phyloP scores from a whole-genome alignment of 2,888 invertebrate genomes.

The Altica lythri region DNA sequence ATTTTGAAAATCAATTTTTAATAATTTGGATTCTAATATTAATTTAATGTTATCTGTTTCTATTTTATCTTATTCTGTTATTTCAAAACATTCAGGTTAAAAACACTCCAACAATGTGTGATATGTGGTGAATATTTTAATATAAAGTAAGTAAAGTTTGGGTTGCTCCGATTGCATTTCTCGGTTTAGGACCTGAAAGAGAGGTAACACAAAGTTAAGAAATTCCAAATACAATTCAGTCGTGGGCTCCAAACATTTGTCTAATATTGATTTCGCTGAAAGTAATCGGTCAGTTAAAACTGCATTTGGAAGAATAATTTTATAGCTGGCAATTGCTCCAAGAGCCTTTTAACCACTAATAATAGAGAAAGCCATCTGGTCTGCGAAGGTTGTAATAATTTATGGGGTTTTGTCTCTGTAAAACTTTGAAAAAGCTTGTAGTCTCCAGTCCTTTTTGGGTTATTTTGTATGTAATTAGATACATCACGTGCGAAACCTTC shows the following conservation, averaged over 20 bases:
- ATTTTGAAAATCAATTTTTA: no score
- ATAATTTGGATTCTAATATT: no score
- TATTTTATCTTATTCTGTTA: no score
- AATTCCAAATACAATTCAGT: conserved; percentile 5
- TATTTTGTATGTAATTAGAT: conserved; percentile 38
- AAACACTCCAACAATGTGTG: no score
- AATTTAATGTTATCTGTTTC: no score
- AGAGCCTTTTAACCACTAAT: neutral
- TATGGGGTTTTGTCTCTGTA: conserved; percentile 1
- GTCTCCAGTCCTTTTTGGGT: conserved; percentile 36
- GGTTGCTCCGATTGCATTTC: conserved; percentile 8
- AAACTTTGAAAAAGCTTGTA: conserved; percentile 9
- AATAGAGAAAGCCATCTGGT: neutral
- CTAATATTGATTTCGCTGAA: neutral
- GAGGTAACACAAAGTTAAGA: conserved; percentile 1
- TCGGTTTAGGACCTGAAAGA: conserved; percentile 1
- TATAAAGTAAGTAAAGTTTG: neutral
- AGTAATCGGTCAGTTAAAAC: neutral
- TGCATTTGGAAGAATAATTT: neutral
- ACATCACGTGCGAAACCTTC: conserved; percentile 39
- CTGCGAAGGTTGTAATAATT: no score
- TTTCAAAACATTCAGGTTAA: no score
- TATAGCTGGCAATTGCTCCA: conserved; percentile 4
- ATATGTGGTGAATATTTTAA: no score
- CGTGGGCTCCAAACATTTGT: neutral